Evolutionary conservation across 2,888 invertebrate genomes (phyloP).

Genomic region (Dromius quadrimaculatus): DNA sequence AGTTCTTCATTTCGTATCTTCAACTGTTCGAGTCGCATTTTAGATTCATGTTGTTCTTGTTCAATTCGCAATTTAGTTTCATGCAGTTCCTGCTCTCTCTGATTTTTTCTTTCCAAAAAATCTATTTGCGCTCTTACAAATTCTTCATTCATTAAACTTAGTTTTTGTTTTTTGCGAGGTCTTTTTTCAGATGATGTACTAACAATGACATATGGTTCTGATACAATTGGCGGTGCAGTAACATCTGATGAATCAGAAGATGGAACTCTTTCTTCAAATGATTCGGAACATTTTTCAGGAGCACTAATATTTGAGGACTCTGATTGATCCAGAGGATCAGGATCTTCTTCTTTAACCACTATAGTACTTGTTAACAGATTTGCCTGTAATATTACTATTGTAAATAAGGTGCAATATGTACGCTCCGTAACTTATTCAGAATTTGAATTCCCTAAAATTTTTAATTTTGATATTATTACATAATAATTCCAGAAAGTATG

Average conservation of each 20-base stretch:
- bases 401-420: too few relatives aligned
- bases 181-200: not conserved
- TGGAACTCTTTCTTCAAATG: not conserved
- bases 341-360: not conserved
- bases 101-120: not conserved
- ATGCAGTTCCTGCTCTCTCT: slow-evolving; percentile 10
- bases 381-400: not conserved
- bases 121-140: not conserved
- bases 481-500: not conserved
- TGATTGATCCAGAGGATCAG: not conserved
- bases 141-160: not conserved
- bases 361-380: not conserved
- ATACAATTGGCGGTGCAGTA: not conserved
- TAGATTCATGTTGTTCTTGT: slow-evolving; percentile 3
- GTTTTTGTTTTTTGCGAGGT: not conserved
- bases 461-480: not conserved
- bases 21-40: not conserved
- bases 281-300: not conserved
- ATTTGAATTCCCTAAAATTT: not conserved
- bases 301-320: not conserved
- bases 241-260: not conserved
- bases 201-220: not conserved
- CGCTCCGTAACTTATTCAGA: too few relatives aligned
- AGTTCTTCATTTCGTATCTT: slow-evolving; percentile 23
- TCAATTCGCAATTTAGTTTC: slow-evolving; percentile 1